A percentile compares a stretch with the other conserved stretches of the same genome.
phyloP scores from a whole-genome alignment of 2,888 invertebrate species.

The Dioctria linearis region DNA sequence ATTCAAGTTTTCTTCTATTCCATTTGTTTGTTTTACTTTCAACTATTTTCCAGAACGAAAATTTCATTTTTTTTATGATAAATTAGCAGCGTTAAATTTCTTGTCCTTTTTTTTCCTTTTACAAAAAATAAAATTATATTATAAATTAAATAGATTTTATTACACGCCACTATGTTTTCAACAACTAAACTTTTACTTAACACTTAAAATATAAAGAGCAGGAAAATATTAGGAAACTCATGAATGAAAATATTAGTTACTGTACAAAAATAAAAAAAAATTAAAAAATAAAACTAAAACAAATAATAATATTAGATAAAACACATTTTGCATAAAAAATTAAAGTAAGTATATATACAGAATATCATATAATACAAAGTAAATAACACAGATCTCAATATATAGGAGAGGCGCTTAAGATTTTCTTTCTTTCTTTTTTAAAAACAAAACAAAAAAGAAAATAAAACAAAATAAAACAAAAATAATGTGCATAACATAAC shows the following conservation, averaged over 20 bases:
- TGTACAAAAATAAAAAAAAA: conserved; percentile 31
- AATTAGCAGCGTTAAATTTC: conserved; percentile 41
- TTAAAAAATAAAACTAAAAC: neutral
- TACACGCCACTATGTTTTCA: neutral
- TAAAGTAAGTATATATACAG: neutral
- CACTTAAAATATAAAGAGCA: conserved; percentile 12
- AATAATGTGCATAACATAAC: conserved; percentile 17
- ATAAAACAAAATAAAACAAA: conserved; percentile 9
- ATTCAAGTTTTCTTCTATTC: conserved; percentile 43
- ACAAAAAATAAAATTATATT: neutral
- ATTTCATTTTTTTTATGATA: conserved; percentile 34
- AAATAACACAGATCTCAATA: conserved; percentile 34
- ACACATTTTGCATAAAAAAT: conserved; percentile 23
- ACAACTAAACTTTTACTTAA: conserved; percentile 30
- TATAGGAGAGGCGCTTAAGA: conserved; percentile 7
- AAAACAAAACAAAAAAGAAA: conserved; percentile 1
- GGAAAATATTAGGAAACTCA: conserved; percentile 5
- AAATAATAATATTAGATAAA: neutral
- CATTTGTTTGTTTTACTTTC: conserved; percentile 56
- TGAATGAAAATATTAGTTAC: conserved; percentile 35
- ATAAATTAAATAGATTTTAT: conserved; percentile 37
- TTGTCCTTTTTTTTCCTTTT: conserved; percentile 1
- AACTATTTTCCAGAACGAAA: conserved; percentile 55
- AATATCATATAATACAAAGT: conserved; percentile 23
- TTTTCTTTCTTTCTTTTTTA: conserved; percentile 14